These are phyloP conservation scores for Athene noctua DNA, from an alignment of 2,113 vertebrate genomes.

Conservation along the genomic window DNA sequence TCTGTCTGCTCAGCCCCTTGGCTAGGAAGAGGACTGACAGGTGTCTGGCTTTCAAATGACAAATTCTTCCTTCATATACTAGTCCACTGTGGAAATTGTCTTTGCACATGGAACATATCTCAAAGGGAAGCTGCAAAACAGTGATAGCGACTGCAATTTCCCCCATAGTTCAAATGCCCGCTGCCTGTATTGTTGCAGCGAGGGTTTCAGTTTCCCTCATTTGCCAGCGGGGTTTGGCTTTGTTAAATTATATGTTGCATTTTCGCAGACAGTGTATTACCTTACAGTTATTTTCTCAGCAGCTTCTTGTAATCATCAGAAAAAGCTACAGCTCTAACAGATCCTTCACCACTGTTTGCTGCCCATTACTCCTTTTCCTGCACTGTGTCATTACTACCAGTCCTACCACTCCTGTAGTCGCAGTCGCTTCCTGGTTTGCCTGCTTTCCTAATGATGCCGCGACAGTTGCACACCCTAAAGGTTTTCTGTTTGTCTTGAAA, in stretches of 20 bases:
- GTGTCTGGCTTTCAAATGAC: accelerated
- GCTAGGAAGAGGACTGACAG: background rate
- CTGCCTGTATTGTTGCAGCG: no score
- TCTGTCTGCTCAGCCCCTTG: background rate
- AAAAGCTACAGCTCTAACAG: background rate
- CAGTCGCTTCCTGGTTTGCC: accelerated
- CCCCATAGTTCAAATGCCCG: background rate
- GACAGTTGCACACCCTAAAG: background rate
- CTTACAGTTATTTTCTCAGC: background rate
- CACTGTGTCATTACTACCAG: background rate
- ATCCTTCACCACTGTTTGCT: background rate
- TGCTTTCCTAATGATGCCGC: background rate
- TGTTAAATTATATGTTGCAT: background rate
- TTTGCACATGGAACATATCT: background rate
- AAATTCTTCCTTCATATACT: background rate
- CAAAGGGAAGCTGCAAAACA: background rate
- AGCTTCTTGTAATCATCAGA: background rate
- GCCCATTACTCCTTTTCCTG: background rate
- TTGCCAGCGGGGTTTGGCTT: background rate
- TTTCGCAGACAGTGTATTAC: background rate
- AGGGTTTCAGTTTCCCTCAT: background rate
- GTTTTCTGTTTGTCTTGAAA: background rate
- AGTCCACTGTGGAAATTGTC: background rate
- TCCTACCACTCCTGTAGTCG: accelerated
- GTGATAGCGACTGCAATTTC: background rate